Base-by-base conservation (phyloP, 2,797 vertebrate genomes). In the Micropoecilia bifurca region DNA sequence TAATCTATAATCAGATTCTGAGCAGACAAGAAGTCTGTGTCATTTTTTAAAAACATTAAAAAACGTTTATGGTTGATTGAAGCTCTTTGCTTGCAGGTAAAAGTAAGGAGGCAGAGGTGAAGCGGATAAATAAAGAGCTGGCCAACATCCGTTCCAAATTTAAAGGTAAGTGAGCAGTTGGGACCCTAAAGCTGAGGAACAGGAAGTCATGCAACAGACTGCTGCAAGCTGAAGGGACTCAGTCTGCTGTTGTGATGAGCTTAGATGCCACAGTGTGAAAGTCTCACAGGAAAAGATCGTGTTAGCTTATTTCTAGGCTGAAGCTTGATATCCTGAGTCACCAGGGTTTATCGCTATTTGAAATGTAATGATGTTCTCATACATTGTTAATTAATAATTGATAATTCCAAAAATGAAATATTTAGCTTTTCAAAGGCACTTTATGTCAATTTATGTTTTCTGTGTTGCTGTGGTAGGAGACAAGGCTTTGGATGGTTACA, bases 101-200 rank as follows among this genome's bases (percentile, higher is more conserved):
- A 94, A 98, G 97, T 92, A 98, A 98, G 93, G 97, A 98, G 86
- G 97, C 97, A 0, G 97, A 98, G 90, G 95, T 97, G 78, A 97
- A 97, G 91, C 95, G 97, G 82, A 97, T 98, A 89, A 98, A 98
- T 90, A 98, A 98, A 91, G 97, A 98, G 85, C 91, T 98, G 87
- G 97, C 97, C 82, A 98, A 98, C 66, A 98, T 98, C 78, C 96
- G 97, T 22, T 98, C 97, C 74, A 98, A 98, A 89, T 98, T 98
- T 91, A 98, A 98, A 95, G 97, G 97, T 94, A 87, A 53, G 92
- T 85, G 22, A 76, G 76, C 50, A 48, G 28, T 30, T 50, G 30
- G 5, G 25, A 12, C 36, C 9, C n/a, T 71, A 16, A 71, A 25
- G 4, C 25, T 71, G 20, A 16, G 4, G 4, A 59, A 28, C 13